Base-by-base conservation (phyloP, 1,140 invertebrate species). In the Euura lappo region DNA sequence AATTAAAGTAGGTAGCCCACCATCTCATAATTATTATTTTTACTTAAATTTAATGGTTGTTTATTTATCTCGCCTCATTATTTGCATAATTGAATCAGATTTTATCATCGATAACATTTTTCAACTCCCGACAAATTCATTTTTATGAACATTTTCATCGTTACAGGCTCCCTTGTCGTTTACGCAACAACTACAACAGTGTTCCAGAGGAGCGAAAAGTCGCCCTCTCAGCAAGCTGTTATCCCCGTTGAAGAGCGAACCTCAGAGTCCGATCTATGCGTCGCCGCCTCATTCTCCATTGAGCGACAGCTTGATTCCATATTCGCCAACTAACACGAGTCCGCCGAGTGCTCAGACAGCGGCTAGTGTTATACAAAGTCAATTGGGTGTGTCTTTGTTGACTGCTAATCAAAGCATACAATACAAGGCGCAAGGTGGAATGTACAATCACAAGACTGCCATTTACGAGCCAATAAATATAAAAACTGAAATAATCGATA, bases 221-320 rank as follows among this genome's bases (percentile, higher is more conserved):
- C 86, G 91, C 65, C 90, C 91, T 0, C 80, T 90, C 44, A 90
- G 89, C 74, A 90, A 91, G 84, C 81, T 93, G 44, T 84, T 94
- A n/a, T 91, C 90, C 66, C 93, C 93, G 7, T 88, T 94, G 44
- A 91, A 94, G 74, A 93, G 92, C 79, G 93, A 94, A 78, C 93
- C 93, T 2, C 92, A 93, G 77, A 93, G 92, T 77, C 95, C 95
- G 1, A 91, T 96, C 45, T 96, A 96, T 80, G 94, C 94, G 2
- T 94, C 94, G 68, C 94, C 95, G 10, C 93, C 94, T 2, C 91
- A 94, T 71, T 95, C 94, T 68, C 95, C 95, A n/a, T 89, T 93
- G 74, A 93, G 93, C 84, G 93, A 95, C 79, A 87, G 87, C 73
- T 80, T 88, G 65, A 88, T 87, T 74, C 86, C 86, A 6, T 87